Evolutionary conservation across 2,888 invertebrate genomes (phyloP).

Genomic region (Rhagonycha fulva): DNA sequence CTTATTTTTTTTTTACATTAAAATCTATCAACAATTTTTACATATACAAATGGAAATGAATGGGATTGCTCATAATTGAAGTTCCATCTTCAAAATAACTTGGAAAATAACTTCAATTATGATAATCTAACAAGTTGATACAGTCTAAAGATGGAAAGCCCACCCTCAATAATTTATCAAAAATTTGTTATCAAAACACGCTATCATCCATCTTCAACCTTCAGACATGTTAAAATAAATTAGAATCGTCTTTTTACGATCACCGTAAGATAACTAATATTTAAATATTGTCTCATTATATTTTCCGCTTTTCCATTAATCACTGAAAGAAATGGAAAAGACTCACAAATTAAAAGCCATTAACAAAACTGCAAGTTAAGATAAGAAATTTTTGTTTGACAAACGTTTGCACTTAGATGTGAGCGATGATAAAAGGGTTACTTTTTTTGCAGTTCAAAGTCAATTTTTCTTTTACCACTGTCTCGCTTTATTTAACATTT

Average conservation of each 20-base stretch:
- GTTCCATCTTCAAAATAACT: not conserved
- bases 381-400: constrained; percentile 26
- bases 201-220: not conserved
- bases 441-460: constrained; percentile 22
- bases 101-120: not conserved
- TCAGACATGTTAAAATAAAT: not conserved
- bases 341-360: constrained; percentile 6
- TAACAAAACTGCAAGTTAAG: constrained; percentile 25
- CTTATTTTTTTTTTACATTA: constrained; percentile 17
- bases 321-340: not conserved
- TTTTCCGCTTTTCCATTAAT: not conserved
- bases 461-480: constrained; percentile 21
- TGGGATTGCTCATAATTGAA: not conserved
- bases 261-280: not conserved
- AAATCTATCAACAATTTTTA: constrained; percentile 12
- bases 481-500: constrained; percentile 19
- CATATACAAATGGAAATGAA: not conserved
- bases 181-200: not conserved
- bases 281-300: not conserved
- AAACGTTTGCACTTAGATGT: constrained; percentile 28
- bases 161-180: not conserved
- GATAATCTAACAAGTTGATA: not conserved
- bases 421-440: constrained; percentile 20
- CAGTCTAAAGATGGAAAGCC: not conserved
- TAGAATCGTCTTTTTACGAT: not conserved